A percentile compares a stretch with the other conserved stretches of the same genome.
These are phyloP conservation scores for Astyanax mexicanus DNA, from an alignment of 2,797 vertebrate genomes.

Conservation along the genomic window DNA sequence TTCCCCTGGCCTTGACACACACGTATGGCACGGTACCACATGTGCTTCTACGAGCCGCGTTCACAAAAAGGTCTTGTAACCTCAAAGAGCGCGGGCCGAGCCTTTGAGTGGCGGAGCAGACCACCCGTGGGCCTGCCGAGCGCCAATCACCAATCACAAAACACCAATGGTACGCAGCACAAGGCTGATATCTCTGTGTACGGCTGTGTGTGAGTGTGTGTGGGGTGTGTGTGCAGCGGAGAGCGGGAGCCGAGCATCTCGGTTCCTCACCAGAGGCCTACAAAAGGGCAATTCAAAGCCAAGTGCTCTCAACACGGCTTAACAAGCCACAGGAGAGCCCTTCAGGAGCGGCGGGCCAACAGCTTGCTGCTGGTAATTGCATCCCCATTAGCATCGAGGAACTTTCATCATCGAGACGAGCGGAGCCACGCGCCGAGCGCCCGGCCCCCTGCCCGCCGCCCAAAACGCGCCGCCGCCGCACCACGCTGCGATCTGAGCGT, in stretches of 20 bases:
- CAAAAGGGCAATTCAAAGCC: conserved; percentile 97
- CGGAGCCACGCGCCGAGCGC: conserved; percentile 41
- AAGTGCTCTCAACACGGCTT: conserved; percentile 95
- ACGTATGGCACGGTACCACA: conserved; percentile 42
- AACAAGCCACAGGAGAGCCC: conserved; percentile 97
- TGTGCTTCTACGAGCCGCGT: conserved; percentile 27
- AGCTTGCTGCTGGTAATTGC: conserved; percentile 97
- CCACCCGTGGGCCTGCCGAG: conserved; percentile 40
- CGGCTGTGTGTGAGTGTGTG: conserved; percentile 33
- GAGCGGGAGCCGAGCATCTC: conserved; percentile 36
- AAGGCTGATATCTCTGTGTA: conserved; percentile 11
- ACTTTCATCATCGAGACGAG: conserved; percentile 77
- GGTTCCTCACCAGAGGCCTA: conserved; percentile 78
- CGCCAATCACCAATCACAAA: too few species aligned
- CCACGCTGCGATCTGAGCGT: conserved; percentile 39
- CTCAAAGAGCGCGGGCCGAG: conserved; percentile 42
- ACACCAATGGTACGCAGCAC: conserved; percentile 17
- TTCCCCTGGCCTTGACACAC: conserved; percentile 28
- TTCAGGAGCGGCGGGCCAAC: conserved; percentile 86
- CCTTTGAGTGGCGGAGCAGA: conserved; percentile 20
- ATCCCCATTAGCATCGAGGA: conserved; percentile 89
- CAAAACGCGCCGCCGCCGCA: conserved; percentile 45
- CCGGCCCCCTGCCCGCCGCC: conserved; percentile 41
- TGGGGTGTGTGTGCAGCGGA: conserved; percentile 37
- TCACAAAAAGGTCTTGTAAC: conserved; percentile 13